These are phyloP conservation scores for Argyresthia goedartella DNA, from an alignment of 2,888 invertebrate species.

Conservation along the genomic window DNA sequence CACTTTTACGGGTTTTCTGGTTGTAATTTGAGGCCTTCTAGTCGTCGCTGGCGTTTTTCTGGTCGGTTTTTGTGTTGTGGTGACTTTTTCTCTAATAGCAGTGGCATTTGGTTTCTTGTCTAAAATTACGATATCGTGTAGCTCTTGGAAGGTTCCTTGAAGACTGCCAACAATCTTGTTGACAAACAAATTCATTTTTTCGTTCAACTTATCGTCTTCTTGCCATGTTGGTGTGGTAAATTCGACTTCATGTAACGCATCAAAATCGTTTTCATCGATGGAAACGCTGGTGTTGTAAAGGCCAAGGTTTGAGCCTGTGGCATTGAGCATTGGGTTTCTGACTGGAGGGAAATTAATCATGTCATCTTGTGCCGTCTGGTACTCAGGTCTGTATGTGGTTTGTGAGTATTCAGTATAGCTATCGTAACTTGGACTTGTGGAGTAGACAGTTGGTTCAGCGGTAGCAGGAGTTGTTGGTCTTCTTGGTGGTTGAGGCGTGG, in stretches of 20 bases:
- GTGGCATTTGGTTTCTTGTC: constrained; percentile 52
- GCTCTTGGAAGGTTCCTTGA: constrained; percentile 84
- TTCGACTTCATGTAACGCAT: constrained; percentile 67
- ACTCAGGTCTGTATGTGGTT: constrained; percentile 59
- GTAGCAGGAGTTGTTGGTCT: constrained; percentile 16
- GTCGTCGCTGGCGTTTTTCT: constrained; percentile 43
- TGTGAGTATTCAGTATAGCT: constrained; percentile 37
- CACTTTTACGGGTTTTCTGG: constrained; percentile 46
- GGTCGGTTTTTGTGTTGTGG: constrained; percentile 45
- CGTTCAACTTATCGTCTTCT: constrained; percentile 81
- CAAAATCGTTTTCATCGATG: constrained; percentile 65
- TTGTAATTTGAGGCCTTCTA: constrained; percentile 53
- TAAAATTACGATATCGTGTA: constrained; percentile 80
- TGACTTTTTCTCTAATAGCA: constrained; percentile 26
- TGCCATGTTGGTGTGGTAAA: constrained; percentile 82
- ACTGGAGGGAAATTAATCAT: constrained; percentile 88
- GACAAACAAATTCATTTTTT: constrained; percentile 86
- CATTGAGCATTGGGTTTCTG: constrained; percentile 84
- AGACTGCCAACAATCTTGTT: constrained; percentile 87
- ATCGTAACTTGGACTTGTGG: constrained; percentile 35
- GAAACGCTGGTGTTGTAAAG: constrained; percentile 62
- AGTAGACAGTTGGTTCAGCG: constrained; percentile 36
- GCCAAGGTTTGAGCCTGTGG: constrained; percentile 69
- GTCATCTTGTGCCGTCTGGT: constrained; percentile 78
- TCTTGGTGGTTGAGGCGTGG: constrained; percentile 19